Evolutionary conservation across 2,113 vertebrate species (phyloP).

Genomic region (Trogon surrucura): DNA sequence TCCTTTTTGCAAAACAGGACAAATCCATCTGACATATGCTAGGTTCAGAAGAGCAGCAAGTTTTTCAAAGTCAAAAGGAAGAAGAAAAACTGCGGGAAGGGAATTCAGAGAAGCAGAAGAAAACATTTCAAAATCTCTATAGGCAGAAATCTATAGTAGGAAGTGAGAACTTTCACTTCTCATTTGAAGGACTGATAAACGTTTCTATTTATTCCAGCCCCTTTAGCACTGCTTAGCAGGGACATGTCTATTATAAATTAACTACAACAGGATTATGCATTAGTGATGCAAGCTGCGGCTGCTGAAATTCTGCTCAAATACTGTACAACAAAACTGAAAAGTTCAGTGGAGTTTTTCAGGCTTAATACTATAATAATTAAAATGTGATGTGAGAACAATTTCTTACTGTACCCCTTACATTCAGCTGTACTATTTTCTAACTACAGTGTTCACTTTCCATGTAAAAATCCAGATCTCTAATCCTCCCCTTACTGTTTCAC

Average conservation of each 20-base stretch:
- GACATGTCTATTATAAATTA: not conserved
- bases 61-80: not conserved
- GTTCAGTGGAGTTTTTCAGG: not conserved
- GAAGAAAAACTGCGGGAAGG: not conserved
- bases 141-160: not conserved
- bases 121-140: not conserved
- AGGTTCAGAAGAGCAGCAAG: not conserved
- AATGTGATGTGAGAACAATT: not conserved
- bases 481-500: not conserved
- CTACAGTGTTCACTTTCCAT: not conserved
- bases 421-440: not conserved
- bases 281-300: not conserved
- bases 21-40: not conserved
- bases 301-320: not conserved
- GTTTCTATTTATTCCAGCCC: not conserved
- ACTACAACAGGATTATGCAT: not conserved
- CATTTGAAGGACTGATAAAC: not conserved
- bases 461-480: not conserved
- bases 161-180: not conserved
- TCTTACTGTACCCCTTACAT: not conserved
- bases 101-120: not conserved
- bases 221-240: not conserved
- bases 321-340: not conserved
- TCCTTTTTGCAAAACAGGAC: not conserved
- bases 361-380: not conserved